Evolutionary conservation across 2,113 vertebrate species (phyloP).

Genomic region (Dolichallabes microphthalmus): DNA sequence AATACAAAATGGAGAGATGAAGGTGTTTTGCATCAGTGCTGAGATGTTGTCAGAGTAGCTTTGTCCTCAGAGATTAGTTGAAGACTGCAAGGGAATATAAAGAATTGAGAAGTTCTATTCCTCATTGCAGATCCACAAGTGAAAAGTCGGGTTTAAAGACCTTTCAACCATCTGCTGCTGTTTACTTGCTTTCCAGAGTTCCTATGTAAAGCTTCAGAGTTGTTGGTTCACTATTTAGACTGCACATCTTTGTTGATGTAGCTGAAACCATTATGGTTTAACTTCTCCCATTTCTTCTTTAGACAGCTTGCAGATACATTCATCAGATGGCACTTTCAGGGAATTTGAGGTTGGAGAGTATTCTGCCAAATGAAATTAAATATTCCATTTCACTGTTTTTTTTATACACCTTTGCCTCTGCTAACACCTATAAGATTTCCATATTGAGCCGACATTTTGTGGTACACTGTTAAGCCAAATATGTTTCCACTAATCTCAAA

Average conservation of each 20-base stretch:
- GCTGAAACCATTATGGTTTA: not conserved
- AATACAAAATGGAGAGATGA: not conserved
- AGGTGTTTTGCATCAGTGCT: not conserved
- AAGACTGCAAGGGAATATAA: not conserved
- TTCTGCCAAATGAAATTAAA: slow-evolving; percentile 28
- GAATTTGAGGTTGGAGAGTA: not conserved
- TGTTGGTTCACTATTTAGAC: not conserved
- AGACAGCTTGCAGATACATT: slow-evolving; percentile 39
- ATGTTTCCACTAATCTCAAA: not conserved
- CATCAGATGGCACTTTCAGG: slow-evolving; percentile 2
- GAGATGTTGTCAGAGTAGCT: not conserved
- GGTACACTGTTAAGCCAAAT: not conserved
- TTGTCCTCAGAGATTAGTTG: not conserved
- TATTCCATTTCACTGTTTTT: not conserved
- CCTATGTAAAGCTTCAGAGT: not conserved
- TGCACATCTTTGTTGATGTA: not conserved
- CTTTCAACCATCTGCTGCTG: not conserved
- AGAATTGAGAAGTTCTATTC: not conserved
- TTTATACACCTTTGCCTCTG: not conserved
- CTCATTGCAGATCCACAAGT: not conserved
- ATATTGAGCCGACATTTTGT: not conserved
- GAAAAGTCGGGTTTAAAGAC: not conserved
- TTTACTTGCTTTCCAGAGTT: not conserved
- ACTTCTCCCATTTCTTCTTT: slow-evolving; percentile 46
- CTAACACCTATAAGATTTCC: not conserved